Conservation (phyloP, 1,140 invertebrate genomes). For the Drusus annulatus region DNA sequence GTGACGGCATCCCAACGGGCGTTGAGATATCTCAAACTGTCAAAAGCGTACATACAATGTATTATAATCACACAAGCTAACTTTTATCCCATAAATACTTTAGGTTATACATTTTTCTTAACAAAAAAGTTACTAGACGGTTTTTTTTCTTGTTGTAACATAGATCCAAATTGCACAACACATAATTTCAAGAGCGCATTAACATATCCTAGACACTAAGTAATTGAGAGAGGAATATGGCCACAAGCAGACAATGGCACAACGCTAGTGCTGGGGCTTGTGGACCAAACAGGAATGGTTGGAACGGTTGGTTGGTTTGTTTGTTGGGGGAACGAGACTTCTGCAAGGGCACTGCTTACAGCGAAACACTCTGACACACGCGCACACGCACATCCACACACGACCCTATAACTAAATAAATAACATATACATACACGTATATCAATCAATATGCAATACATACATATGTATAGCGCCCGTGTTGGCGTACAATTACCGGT, state of each 20-base stretch:
- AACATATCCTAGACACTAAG: constrained; percentile 48
- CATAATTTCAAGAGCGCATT: constrained; percentile 51
- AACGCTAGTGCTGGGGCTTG: too few relatives aligned
- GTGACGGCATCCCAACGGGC: not conserved
- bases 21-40: constrained; percentile 12
- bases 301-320: too few relatives aligned
- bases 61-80: constrained; percentile 39
- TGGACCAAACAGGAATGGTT: constrained; percentile 51
- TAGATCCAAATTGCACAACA: constrained; percentile 54
- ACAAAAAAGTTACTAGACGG: constrained; percentile 28
- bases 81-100: constrained; percentile 38
- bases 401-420: constrained; percentile 48
- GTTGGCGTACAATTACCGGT: constrained; percentile 15
- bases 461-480: constrained; percentile 40
- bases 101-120: constrained; percentile 33
- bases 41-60: constrained; percentile 37
- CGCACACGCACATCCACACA: constrained; percentile 38
- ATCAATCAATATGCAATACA: constrained; percentile 48
- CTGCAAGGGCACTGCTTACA: constrained; percentile 54
- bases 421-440: constrained; percentile 54
- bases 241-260: not conserved
- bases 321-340: constrained; percentile 57
- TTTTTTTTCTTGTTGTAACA: constrained; percentile 41
- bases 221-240: constrained; percentile 56
- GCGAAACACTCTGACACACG: constrained; percentile 32